Evolutionary conservation across 1,140 invertebrate species (phyloP).

Genomic region (Pinna nobilis): DNA sequence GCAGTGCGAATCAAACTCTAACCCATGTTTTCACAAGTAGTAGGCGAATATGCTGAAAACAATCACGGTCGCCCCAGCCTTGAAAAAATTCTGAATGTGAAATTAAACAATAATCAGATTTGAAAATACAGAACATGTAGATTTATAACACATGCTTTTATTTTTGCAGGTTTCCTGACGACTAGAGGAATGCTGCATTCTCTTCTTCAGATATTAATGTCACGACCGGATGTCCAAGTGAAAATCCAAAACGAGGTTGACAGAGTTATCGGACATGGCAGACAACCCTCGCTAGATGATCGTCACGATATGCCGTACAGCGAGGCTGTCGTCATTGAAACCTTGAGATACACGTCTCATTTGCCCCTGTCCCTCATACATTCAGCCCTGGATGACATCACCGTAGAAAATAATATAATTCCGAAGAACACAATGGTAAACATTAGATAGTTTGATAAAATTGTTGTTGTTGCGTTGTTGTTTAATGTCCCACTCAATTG

Average conservation of each 20-base stretch:
- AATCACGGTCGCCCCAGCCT: no score
- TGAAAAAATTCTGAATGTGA: no score
- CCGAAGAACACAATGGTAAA: neutral
- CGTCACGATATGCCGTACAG: conserved; percentile 62
- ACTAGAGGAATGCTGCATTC: neutral
- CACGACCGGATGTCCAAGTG: conserved; percentile 79
- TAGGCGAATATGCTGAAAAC: no score
- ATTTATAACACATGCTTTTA: no score
- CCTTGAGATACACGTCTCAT: conserved; percentile 57
- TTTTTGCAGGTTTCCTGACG: neutral
- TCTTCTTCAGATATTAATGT: neutral
- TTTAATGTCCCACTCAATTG: no score
- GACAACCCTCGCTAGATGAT: conserved; percentile 88
- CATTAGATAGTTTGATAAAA: neutral
- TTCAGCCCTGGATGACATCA: conserved; percentile 54
- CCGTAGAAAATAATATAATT: conserved; percentile 10
- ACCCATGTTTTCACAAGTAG: no score
- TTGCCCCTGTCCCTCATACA: conserved; percentile 64
- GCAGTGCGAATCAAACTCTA: no score
- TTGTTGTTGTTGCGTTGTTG: no score
- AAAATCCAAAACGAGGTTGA: conserved; percentile 93
- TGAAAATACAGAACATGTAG: no score
- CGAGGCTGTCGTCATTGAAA: conserved; percentile 61
- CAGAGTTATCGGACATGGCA: conserved; percentile 84
- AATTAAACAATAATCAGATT: no score